Conservation (phyloP, 2,888 invertebrate species). For the Agonopterix arenella region DNA sequence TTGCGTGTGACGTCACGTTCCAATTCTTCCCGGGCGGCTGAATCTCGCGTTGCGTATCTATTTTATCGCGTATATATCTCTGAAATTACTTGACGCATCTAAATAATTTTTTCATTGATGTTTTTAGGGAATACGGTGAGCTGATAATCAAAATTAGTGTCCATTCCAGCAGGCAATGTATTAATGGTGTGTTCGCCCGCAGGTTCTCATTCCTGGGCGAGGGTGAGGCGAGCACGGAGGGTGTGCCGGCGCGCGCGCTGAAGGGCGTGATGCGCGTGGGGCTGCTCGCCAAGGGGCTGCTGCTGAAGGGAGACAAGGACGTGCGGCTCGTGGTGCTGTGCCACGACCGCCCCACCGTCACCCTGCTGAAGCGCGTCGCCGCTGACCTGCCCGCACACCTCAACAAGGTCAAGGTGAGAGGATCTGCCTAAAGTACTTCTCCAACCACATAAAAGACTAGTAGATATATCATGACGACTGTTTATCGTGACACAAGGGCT, state of each 20-base stretch:
- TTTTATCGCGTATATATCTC: too few species aligned
- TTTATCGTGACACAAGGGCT: too few species aligned
- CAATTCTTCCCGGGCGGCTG: too few species aligned
- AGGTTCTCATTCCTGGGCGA: constrained; percentile 65
- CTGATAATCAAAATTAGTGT: too few species aligned
- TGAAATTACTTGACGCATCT: too few species aligned
- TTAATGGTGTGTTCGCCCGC: constrained; percentile 1
- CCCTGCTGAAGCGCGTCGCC: constrained; percentile 91
- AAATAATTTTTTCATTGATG: too few species aligned
- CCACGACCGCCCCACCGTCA: constrained; percentile 93
- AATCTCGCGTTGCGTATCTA: too few species aligned
- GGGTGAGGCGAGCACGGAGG: constrained; percentile 52
- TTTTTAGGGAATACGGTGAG: too few species aligned
- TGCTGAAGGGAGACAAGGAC: constrained; percentile 91
- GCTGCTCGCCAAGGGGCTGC: constrained; percentile 83
- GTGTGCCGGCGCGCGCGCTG: constrained; percentile 78
- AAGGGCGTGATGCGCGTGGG: constrained; percentile 99
- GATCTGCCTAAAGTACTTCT: background rate
- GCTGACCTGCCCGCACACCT: constrained; percentile 89
- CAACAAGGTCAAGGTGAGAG: constrained; percentile 69
- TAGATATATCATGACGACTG: too few species aligned
- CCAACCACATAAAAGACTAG: too few species aligned
- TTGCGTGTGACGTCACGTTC: too few species aligned
- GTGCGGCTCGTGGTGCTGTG: constrained; percentile 97
- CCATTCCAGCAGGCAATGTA: too few species aligned